Conservation (phyloP, 1,140 invertebrate genomes). For the Camponotus vicinus region DNA sequence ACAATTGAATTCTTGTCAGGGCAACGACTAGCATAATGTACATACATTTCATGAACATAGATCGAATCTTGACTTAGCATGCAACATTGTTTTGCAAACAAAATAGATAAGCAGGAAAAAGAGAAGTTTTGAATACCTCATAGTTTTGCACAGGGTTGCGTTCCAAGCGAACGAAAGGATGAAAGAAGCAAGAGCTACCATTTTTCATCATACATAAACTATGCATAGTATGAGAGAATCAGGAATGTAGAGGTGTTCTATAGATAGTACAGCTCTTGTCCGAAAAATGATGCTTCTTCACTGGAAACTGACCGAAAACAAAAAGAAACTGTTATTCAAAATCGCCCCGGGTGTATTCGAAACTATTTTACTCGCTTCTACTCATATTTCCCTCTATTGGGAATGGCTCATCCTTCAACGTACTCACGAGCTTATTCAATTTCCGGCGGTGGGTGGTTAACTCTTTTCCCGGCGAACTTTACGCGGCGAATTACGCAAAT, state of each 20-base stretch:
- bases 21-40: not conserved
- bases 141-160: not conserved
- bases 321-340: constrained; percentile 17
- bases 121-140: constrained; percentile 31
- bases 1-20: not conserved
- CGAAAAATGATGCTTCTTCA: constrained; percentile 42
- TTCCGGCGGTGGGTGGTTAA: not conserved
- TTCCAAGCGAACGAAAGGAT: not conserved
- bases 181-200: not conserved
- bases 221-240: constrained; percentile 8
- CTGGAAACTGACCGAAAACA: constrained; percentile 2
- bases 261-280: constrained; percentile 19
- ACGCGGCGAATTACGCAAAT: constrained; percentile 64
- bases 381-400: not conserved
- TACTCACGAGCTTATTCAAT: constrained; percentile 13
- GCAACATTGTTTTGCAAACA: constrained; percentile 8
- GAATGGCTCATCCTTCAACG: not conserved
- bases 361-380: not conserved
- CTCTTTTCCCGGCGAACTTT: constrained; percentile 50
- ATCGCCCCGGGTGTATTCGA: not conserved
- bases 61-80: constrained; percentile 19
- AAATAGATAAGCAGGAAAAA: not conserved
- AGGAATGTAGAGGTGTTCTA: constrained; percentile 30
- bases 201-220: constrained; percentile 30
- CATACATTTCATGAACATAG: not conserved